Conservation (phyloP, 2,888 invertebrate genomes). For the Brachyptera risi region DNA sequence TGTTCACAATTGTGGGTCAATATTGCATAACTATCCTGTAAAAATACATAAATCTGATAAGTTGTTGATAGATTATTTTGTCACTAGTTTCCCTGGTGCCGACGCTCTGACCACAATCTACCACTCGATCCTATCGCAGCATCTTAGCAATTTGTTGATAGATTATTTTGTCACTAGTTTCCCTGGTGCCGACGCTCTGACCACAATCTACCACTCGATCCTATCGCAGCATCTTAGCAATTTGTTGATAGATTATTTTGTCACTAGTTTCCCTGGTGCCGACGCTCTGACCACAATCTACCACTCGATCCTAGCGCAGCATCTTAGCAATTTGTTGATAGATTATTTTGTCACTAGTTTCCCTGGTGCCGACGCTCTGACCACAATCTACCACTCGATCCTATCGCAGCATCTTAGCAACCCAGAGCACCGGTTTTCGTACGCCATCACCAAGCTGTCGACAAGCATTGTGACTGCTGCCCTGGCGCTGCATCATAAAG, state of each 20-base stretch:
- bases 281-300: conserved; percentile 88
- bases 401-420: conserved; percentile 80
- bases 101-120: conserved; percentile 88
- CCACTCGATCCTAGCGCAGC: conserved; percentile 80
- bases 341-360: conserved; percentile 46
- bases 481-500: conserved; percentile 79
- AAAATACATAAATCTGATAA: neutral
- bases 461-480: conserved; percentile 74
- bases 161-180: conserved; percentile 46
- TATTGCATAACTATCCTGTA: too few species aligned
- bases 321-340: conserved; percentile 58
- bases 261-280: conserved; percentile 61
- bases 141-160: conserved; percentile 58
- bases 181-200: conserved; percentile 77
- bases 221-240: conserved; percentile 77
- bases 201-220: conserved; percentile 85
- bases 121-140: conserved; percentile 80
- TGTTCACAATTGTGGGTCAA: too few species aligned
- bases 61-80: conserved; percentile 6
- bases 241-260: conserved; percentile 11
- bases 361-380: conserved; percentile 77
- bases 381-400: conserved; percentile 85
- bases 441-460: conserved; percentile 62
- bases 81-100: conserved; percentile 61
- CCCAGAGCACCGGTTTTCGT: conserved; percentile 73